Conservation (phyloP, 2,113 vertebrate species). For the Cettia cetti region DNA sequence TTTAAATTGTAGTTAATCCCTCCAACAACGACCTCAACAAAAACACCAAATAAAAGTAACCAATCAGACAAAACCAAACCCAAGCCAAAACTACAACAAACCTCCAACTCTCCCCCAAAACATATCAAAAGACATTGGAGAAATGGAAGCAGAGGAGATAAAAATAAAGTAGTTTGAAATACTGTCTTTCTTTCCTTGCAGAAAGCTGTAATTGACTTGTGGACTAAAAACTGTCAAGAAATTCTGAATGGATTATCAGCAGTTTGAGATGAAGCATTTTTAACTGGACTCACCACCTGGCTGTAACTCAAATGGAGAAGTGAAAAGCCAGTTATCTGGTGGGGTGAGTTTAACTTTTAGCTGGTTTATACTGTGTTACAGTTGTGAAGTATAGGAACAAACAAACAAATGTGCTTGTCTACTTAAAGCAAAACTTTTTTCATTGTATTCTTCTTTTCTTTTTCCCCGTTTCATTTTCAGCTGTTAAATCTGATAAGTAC, state of each 20-base stretch:
- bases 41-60: not conserved
- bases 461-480: not conserved
- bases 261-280: not conserved
- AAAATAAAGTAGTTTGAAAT: not conserved
- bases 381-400: not conserved
- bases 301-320: not conserved
- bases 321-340: not conserved
- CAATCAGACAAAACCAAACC: not conserved
- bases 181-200: not conserved
- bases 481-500: not conserved
- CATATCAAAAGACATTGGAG: not conserved
- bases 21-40: not conserved
- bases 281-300: not conserved
- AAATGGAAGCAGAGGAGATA: not conserved
- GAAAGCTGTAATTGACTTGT: not conserved
- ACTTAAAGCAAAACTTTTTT: not conserved
- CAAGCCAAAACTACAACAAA: not conserved
- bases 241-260: not conserved
- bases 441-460: not conserved
- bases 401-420: not conserved
- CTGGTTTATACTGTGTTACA: not conserved
- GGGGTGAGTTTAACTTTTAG: not conserved
- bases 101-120: accelerated
- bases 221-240: not conserved
- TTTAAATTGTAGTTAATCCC: not conserved